These are phyloP conservation scores for Yponomeuta plumbellus DNA, from an alignment of 2,888 invertebrate genomes.

Conservation along the genomic window DNA sequence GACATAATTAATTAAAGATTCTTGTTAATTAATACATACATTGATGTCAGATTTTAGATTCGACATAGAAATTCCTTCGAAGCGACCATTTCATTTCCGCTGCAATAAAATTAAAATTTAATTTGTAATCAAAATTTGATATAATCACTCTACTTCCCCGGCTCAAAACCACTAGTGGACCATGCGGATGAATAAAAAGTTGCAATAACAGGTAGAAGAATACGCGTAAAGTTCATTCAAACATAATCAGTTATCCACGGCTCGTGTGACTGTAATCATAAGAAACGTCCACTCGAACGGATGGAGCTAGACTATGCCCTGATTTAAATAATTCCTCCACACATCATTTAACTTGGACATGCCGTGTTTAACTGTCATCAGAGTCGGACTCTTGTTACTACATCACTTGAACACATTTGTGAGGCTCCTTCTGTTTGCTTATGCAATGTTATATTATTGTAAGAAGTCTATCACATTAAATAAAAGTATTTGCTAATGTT, in stretches of 20 bases:
- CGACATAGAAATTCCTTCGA: not conserved
- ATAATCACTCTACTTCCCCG: not conserved
- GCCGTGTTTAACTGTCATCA: slow-evolving; percentile 47
- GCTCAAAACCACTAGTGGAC: not conserved
- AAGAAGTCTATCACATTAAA: no score
- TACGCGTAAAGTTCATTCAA: not conserved
- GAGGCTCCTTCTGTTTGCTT: slow-evolving; percentile 13
- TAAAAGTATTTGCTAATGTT: not conserved
- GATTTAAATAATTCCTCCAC: slow-evolving; percentile 32
- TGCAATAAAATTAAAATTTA: not conserved
- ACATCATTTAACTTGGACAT: slow-evolving; percentile 42
- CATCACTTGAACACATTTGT: slow-evolving; percentile 26
- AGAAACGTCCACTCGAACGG: not conserved
- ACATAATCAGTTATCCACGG: not conserved
- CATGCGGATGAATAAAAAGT: slow-evolving; percentile 33
- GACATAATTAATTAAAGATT: not conserved
- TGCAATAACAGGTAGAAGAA: slow-evolving; percentile 50
- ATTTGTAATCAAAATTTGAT: not conserved
- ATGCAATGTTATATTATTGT: slow-evolving; percentile 2
- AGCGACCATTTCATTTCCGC: not conserved
- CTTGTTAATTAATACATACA: not conserved
- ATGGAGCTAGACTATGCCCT: slow-evolving; percentile 18
- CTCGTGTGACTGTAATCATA: not conserved
- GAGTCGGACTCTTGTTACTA: slow-evolving; percentile 27
- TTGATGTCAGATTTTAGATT: not conserved